A percentile compares a stretch with the other conserved stretches of the same genome.
Evolutionary conservation across 2,888 invertebrate species (phyloP).

Genomic region (Anodontia alba): DNA sequence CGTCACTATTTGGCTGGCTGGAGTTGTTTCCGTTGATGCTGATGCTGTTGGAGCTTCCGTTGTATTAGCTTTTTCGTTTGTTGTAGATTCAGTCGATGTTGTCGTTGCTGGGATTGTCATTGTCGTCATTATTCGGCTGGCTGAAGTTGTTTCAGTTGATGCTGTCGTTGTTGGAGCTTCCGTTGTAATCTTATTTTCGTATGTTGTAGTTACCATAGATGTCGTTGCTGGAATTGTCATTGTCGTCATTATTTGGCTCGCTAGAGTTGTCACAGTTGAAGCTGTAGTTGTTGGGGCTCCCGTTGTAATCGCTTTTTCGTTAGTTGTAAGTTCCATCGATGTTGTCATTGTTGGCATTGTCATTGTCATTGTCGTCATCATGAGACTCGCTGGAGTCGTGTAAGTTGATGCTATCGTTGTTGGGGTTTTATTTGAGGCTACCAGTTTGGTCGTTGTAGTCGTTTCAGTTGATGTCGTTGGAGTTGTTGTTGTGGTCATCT

Average conservation of each 20-base stretch:
- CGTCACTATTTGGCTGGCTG: too few relatives aligned
- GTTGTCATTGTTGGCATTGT: slow-evolving; percentile 13
- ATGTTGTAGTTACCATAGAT: too few relatives aligned
- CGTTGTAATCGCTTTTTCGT: slow-evolving; percentile 6
- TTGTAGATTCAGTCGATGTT: background rate
- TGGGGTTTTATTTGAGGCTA: background rate
- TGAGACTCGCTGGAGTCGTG: background rate
- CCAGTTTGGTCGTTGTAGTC: background rate
- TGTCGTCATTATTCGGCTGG: too few relatives aligned
- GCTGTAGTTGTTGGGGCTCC: slow-evolving; percentile 1
- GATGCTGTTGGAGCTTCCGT: too few relatives aligned
- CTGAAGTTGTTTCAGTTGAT: too few relatives aligned
- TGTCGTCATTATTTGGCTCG: slow-evolving; percentile 6
- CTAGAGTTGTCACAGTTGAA: background rate
- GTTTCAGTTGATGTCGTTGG: too few relatives aligned
- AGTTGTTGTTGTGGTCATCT: slow-evolving; percentile 9
- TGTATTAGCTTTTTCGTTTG: too few relatives aligned
- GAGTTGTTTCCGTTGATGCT: too few relatives aligned
- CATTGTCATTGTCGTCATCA: background rate
- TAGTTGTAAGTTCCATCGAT: background rate
- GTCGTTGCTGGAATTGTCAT: slow-evolving; percentile 12
- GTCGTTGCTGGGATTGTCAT: too few relatives aligned
- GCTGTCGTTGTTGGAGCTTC: too few relatives aligned
- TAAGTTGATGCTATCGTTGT: background rate
- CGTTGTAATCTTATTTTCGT: too few relatives aligned